These are phyloP conservation scores for Cryptocephalus primarius DNA, from an alignment of 2,888 invertebrate species.

Conservation along the genomic window DNA sequence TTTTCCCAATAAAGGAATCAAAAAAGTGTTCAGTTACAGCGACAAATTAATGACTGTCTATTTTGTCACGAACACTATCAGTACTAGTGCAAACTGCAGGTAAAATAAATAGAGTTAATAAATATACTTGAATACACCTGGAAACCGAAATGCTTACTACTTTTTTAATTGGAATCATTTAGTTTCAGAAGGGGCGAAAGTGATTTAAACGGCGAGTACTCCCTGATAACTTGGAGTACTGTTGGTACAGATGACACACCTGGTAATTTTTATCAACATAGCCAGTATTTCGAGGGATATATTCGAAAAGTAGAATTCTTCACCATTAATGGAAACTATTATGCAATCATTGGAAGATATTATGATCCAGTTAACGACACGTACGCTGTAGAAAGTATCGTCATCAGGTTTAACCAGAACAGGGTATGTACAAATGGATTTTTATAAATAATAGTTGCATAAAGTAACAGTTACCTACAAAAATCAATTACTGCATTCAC, in stretches of 20 bases:
- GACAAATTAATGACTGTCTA: conserved; percentile 23
- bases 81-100: conserved; percentile 25
- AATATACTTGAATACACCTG: no score
- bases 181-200: conserved; percentile 15
- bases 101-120: conserved; percentile 5
- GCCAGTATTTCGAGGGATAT: conserved; percentile 22
- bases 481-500: no score
- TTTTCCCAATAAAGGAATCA: conserved; percentile 22
- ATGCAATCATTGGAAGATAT: conserved; percentile 25
- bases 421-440: conserved; percentile 17
- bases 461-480: no score
- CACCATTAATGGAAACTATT: conserved; percentile 20
- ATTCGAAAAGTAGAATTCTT: conserved; percentile 32
- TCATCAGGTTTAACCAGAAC: conserved; percentile 23
- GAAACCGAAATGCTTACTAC: background rate
- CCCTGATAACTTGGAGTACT: conserved; percentile 25
- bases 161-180: background rate
- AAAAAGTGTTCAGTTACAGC: conserved; percentile 29
- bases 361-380: conserved; percentile 25
- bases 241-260: conserved; percentile 10
- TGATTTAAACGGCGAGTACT: conserved; percentile 20
- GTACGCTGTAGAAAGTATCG: conserved; percentile 23
- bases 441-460: background rate
- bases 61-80: conserved; percentile 28
- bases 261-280: conserved; percentile 17